phyloP scores from a whole-genome alignment of 2,113 vertebrate species.

The human region DNA sequence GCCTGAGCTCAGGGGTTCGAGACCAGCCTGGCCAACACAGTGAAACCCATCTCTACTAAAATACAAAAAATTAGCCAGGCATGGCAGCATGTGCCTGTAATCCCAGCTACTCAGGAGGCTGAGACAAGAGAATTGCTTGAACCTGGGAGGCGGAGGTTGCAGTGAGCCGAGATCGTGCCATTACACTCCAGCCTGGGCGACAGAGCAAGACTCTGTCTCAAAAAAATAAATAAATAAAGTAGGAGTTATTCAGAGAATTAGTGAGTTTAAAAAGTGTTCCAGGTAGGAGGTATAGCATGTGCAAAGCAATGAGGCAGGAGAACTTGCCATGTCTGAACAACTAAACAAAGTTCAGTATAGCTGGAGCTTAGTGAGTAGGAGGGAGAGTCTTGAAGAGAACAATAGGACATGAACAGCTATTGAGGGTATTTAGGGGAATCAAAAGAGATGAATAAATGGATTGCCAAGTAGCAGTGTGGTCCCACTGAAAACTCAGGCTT shows the following conservation, averaged over 20 bases:
- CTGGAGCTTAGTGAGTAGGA: neutral
- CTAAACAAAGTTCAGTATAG: neutral
- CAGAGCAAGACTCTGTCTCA: too few relatives aligned
- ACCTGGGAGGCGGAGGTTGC: too few relatives aligned
- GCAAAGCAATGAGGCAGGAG: neutral
- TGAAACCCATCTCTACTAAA: too few relatives aligned
- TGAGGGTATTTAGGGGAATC: conserved; percentile 19
- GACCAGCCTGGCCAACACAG: too few relatives aligned
- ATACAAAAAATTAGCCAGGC: too few relatives aligned
- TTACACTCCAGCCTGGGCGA: too few relatives aligned
- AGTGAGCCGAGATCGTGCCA: too few relatives aligned
- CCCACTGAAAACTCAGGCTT: neutral
- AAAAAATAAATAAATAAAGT: neutral
- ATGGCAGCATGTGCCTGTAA: too few relatives aligned
- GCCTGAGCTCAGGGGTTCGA: too few relatives aligned
- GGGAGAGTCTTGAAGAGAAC: neutral
- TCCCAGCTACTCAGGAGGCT: too few relatives aligned
- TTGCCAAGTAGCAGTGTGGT: neutral
- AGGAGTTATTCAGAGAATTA: neutral
- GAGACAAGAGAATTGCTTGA: too few relatives aligned
- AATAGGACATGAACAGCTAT: neutral
- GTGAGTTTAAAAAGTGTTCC: neutral
- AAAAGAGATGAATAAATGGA: conserved; percentile 15
- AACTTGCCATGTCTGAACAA: neutral
- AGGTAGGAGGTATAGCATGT: neutral